phyloP scores from a whole-genome alignment of 2,113 vertebrate genomes.

The Calidris pugnax region DNA sequence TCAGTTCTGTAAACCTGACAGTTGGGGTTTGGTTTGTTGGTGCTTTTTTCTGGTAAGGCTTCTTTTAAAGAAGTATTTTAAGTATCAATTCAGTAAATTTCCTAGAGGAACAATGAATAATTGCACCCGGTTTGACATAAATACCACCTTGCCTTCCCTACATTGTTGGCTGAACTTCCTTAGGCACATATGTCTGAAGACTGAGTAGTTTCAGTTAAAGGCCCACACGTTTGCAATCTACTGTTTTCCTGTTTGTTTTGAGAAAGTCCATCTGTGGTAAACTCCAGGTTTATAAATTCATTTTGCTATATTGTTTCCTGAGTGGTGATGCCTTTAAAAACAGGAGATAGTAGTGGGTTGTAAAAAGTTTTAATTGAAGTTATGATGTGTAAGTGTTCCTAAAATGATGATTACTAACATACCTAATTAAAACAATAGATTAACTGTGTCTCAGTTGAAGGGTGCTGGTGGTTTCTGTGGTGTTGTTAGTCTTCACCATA shows the following conservation, averaged over 20 bases:
- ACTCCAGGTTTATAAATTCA: not conserved
- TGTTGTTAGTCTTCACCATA: not conserved
- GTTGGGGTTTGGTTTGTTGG: not conserved
- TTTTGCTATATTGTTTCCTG: not conserved
- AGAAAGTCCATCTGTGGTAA: not conserved
- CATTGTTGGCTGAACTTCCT: rapidly evolving
- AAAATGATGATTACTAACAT: not conserved
- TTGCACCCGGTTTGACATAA: rapidly evolving
- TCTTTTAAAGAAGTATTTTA: not conserved
- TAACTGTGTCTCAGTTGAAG: not conserved
- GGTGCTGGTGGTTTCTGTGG: not conserved
- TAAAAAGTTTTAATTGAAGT: not conserved
- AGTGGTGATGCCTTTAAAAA: not conserved
- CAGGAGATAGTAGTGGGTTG: not conserved
- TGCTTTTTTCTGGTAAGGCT: not conserved
- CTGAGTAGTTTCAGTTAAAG: not conserved
- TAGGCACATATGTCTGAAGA: too few species aligned
- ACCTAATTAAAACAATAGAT: not conserved
- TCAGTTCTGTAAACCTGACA: rapidly evolving
- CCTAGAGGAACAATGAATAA: not conserved
- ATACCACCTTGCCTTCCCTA: rapidly evolving
- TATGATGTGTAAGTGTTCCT: not conserved
- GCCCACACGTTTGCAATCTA: not conserved
- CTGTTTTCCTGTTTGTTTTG: not conserved
- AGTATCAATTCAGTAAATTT: not conserved